Conservation (phyloP, 2,113 vertebrate species). For the Pteruthius melanotis region DNA sequence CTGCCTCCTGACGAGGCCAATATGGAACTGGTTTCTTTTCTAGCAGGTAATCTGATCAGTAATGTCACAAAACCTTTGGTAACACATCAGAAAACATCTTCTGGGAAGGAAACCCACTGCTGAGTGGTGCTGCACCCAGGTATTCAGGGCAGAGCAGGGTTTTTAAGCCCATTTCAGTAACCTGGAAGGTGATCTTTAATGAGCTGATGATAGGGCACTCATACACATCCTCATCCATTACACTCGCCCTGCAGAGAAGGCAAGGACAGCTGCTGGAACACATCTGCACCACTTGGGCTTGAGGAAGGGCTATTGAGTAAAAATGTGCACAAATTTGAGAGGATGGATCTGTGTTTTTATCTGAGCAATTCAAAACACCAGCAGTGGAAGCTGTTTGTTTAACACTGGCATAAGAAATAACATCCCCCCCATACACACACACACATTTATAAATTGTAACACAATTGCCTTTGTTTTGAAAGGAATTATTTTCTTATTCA, state of each 20-base stretch:
- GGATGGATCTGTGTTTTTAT: neutral
- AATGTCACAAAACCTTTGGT: neutral
- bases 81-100: neutral
- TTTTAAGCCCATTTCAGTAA: neutral
- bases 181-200: neutral
- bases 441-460: neutral
- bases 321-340: neutral
- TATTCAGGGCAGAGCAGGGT: neutral
- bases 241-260: neutral
- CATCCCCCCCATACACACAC: accelerated
- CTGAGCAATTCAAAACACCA: neutral
- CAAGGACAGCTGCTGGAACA: neutral
- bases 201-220: neutral
- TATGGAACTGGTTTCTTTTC: neutral
- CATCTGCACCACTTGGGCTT: neutral
- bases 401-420: neutral
- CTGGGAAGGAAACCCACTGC: neutral
- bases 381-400: neutral
- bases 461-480: conserved; percentile 44
- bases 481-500: conserved; percentile 15
- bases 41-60: neutral
- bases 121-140: neutral
- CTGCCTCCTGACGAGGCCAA: neutral
- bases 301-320: neutral
- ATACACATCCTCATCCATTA: neutral